Percentiles rank a stretch among this genome's conserved stretches.
Evolutionary conservation across 2,113 vertebrate genomes (phyloP).

Genomic region (Xyliphius kryptos): DNA sequence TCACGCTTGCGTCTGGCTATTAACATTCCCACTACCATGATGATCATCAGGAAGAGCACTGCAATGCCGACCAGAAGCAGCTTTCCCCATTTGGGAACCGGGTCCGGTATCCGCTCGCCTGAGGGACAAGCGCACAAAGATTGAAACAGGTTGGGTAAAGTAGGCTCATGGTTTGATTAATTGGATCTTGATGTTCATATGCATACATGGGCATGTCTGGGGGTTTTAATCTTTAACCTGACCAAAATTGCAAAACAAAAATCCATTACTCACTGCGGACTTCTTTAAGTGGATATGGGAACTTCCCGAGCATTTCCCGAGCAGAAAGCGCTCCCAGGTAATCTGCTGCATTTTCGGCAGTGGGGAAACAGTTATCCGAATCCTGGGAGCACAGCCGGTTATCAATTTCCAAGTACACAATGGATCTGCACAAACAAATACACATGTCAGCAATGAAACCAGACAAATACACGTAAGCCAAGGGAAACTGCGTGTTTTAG

Average conservation of each 20-base stretch:
- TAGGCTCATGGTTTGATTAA: no score
- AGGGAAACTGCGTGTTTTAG: no score
- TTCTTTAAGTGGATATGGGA: constrained; percentile 77
- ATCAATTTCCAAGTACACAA: constrained; percentile 85
- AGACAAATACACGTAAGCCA: no score
- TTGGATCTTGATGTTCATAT: no score
- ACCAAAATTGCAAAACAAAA: no score
- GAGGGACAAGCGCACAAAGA: no score
- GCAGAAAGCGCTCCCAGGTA: constrained; percentile 78
- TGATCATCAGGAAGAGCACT: constrained; percentile 70
- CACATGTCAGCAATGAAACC: no score
- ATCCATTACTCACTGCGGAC: constrained; percentile 74
- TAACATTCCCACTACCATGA: constrained; percentile 77
- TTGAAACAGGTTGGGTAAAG: no score
- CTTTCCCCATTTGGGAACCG: constrained; percentile 44
- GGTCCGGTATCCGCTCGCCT: constrained; percentile 49
- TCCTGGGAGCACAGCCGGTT: constrained; percentile 76
- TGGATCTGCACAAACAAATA: no score
- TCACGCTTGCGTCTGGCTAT: constrained; percentile 82
- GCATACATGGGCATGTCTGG: no score
- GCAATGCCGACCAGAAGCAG: constrained; percentile 70
- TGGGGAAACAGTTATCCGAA: constrained; percentile 69
- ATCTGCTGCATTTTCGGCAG: constrained; percentile 74
- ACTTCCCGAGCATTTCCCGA: constrained; percentile 69
- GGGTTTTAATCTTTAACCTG: no score